A percentile compares a stretch with the other conserved stretches of the same genome.
Evolutionary conservation across 2,797 vertebrate species (phyloP).

Genomic region (Ambastaia sidthimunki): DNA sequence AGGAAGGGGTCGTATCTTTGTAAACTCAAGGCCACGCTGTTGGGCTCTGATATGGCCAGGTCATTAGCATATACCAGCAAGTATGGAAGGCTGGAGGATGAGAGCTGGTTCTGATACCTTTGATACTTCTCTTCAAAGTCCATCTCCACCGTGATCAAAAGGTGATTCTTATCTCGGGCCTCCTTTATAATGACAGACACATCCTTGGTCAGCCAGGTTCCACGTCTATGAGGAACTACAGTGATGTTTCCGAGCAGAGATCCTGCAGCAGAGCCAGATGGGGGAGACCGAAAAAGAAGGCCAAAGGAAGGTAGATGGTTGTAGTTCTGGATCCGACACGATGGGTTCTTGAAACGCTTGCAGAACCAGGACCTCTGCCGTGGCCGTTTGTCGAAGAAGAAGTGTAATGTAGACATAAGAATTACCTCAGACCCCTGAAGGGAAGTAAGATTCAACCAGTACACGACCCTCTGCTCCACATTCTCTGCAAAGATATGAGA

Average conservation of each 20-base stretch:
- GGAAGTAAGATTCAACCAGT: conserved; percentile 91
- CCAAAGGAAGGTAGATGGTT: conserved; percentile 67
- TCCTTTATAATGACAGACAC: conserved; percentile 83
- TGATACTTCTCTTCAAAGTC: conserved; percentile 76
- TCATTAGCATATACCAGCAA: conserved; percentile 91
- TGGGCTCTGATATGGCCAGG: conserved; percentile 90
- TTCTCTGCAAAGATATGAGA: conserved; percentile 65
- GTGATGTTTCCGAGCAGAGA: conserved; percentile 83
- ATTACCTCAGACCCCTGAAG: conserved; percentile 90
- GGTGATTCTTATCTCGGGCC: conserved; percentile 73
- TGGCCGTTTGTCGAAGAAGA: conserved; percentile 82
- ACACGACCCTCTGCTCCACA: conserved; percentile 76
- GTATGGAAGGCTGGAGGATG: conserved; percentile 79
- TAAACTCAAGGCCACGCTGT: conserved; percentile 89
- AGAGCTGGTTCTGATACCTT: conserved; percentile 64
- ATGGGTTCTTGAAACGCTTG: conserved; percentile 79
- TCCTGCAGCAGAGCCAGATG: conserved; percentile 74
- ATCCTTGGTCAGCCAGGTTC: conserved; percentile 87
- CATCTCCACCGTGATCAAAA: conserved; percentile 81
- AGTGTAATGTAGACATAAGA: conserved; percentile 87
- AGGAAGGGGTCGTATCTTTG: conserved; percentile 91
- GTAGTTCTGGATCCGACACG: conserved; percentile 71
- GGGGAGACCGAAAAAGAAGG: conserved; percentile 80
- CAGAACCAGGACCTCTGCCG: conserved; percentile 77
- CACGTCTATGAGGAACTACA: conserved; percentile 77